Evolutionary conservation across 2,113 vertebrate species (phyloP), one percentile per base, ranked within the genome.

Genomic region (Phylloscopus whistleri): DNA sequence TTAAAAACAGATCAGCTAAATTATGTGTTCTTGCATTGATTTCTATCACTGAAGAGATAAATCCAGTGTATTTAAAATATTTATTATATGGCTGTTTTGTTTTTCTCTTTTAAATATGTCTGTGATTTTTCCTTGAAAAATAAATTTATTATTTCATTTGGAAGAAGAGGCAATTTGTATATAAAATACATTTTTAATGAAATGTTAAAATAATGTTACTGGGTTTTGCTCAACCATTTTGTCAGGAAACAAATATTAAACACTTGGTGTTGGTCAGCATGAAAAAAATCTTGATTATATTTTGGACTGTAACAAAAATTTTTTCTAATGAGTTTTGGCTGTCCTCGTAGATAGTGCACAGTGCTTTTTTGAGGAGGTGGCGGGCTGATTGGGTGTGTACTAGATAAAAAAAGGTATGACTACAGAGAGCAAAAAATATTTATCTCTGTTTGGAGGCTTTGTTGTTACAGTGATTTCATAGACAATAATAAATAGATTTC

Each of bases 401-500:
- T 83, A 41, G 56, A 30, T 70, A 91, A 96, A 89, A 94, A 94
- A 96, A 94, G 39, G 9, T 5, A 2, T 51, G 48, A 92, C n/a
- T 52, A 66, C 41, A 87, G 67, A 89, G 14, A 66, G 18, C 35
- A 30, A 59, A 63, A 88, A 94, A 37, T 89, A 74, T 64, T 96
- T 94, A 79, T 89, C 90, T 84, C 62, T 86, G 22, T 89, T 87
- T 59, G 66, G 53, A 79, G 78, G 28, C 19, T 95, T 91, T 93
- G 86, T 55, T 91, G 13, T 94, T 76, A 46, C 33, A 44, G 55
- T 87, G 31, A 73, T 95, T 94, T 97, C 9, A 17, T 59, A 81
- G 68, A 90, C 28, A 92, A 90, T 78, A 95, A 87, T 91, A 93
- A 85, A 90, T 92, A 94, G 70, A 66, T 39, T 85, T 96, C 74